Evolutionary conservation across 2,113 vertebrate species (phyloP), one percentile per base, ranked within the genome.

Genomic region (Sterna hirundo): DNA sequence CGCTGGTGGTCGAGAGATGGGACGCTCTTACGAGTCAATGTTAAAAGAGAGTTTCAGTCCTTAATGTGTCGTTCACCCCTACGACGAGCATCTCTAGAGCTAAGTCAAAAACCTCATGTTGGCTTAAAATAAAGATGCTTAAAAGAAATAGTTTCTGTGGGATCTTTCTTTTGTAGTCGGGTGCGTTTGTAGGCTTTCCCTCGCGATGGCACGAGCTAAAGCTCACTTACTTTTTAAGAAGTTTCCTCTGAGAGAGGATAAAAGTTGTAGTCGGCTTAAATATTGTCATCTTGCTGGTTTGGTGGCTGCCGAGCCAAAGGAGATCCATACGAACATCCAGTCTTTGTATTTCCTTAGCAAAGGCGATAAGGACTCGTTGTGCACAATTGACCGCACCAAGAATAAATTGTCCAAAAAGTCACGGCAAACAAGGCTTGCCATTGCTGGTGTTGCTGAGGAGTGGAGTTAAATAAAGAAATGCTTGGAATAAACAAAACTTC

Each of bases 21-120:
- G 86, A 4, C 8, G 3, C 8, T 18, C 4, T 0, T 1, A 1
- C 1, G 13, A 26, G 20, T 27, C 34, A 2, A 0, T 1, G 7
- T 7, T 32, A 2, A 34, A 58, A 5, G 0, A 3, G 13, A 6
- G 6, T 5, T 29, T 46, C 2, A 2, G 16, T 58, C 54, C 58
- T 34, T 30, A 8, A 11, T 1, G 6, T 7, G 13, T 2, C 4
- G 3, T 13, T 55, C 20, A 3, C 15, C 12, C 12, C 40, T 30
- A 1, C 10, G 0, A 4, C 1, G 26, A 86, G 32, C 58, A 23
- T 60, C 64, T 2, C n/a, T 2, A 2, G 23, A 49, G 29, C 57
- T 3, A 5, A 60, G 15, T 11, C 70, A 4, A 2, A 30, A 58
- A 8, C 47, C 82, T 57, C 18, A 1, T 0, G 1, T 8, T 26